Base-by-base conservation (phyloP, 2,113 vertebrate genomes). In the Megaptera novaeangliae region DNA sequence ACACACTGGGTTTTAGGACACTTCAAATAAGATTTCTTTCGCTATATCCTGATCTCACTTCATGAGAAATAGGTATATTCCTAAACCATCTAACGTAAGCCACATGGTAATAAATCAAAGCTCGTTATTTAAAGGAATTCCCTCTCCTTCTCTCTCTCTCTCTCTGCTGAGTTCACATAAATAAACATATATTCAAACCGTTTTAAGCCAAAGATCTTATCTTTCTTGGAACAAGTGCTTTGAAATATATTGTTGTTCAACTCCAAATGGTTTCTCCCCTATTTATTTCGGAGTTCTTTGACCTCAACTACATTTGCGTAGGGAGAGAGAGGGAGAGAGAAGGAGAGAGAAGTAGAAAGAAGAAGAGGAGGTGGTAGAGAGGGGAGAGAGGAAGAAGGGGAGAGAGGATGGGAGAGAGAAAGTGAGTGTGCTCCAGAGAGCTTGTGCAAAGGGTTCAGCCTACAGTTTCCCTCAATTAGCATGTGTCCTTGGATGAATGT, bases 71-170 rank as follows among this genome's bases (percentile, higher is more conserved):
- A 49, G 8, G 6, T 61, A 2, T 69, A 25, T 66, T 81, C 52
- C 85, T 89, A 41, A 93, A 84, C 14, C 69, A 71, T 31, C 36
- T 78, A 55, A 85, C 5, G 10, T 39, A 74, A 89, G 34, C n/a
- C 71, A 88, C 34, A 66, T 36, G 78, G 91, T 61, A 86, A 44
- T 63, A 88, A 52, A 68, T 44, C 18, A 83, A 91, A 93, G 44
- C 18, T 92, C 61, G 55, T 87, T 88, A 75, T 92, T 95, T 95
- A 93, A 96, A 95, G 36, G 55, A 80, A 92, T 86, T 41, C 31
- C 6, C 36, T 84, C 15, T 39, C 20, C 21, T 69, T n/a, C 15
- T 41, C 15, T 55, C n/a, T 52, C 12, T 34, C 29, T 27, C 34
- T 15, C 14, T 49, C 23, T 31, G 41, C 46, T 75, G 4, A 0